Evolutionary conservation across 2,113 vertebrate genomes (phyloP).

Genomic region (Bostrychus sinensis): DNA sequence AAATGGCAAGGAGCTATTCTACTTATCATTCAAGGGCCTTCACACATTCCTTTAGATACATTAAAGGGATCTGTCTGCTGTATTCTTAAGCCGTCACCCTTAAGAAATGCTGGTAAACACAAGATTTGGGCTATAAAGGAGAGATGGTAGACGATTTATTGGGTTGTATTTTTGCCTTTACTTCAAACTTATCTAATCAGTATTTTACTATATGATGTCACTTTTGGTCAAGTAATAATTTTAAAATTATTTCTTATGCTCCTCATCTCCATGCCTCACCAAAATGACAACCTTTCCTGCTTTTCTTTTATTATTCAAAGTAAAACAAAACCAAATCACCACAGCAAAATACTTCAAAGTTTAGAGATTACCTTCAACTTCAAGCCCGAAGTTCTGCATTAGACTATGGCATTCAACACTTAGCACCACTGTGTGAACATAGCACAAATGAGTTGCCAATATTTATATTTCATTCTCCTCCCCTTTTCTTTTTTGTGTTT

Average conservation of each 20-base stretch:
- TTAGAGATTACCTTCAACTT: not conserved
- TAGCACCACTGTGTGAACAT: no score
- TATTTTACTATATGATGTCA: not conserved
- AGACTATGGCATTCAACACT: no score
- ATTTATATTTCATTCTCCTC: no score
- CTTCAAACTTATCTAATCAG: not conserved
- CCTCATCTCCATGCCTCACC: not conserved
- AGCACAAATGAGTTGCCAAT: no score
- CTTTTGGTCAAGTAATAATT: not conserved
- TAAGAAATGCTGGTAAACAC: constrained; percentile 29
- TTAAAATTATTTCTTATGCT: not conserved
- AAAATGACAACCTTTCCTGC: not conserved
- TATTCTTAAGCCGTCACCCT: constrained; percentile 10
- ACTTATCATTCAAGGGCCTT: constrained; percentile 38
- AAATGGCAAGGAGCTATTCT: constrained; percentile 38
- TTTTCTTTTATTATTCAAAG: no score
- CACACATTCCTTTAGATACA: constrained; percentile 6
- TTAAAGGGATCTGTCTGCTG: not conserved
- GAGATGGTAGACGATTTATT: constrained; percentile 9
- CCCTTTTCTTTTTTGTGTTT: no score
- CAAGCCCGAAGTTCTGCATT: no score
- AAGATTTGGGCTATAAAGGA: constrained; percentile 17
- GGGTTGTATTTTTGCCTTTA: constrained; percentile 7
- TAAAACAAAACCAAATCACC: not conserved
- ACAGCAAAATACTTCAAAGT: not conserved